phyloP scores from a whole-genome alignment of 2,113 vertebrate genomes.

The Anoura caudifer region DNA sequence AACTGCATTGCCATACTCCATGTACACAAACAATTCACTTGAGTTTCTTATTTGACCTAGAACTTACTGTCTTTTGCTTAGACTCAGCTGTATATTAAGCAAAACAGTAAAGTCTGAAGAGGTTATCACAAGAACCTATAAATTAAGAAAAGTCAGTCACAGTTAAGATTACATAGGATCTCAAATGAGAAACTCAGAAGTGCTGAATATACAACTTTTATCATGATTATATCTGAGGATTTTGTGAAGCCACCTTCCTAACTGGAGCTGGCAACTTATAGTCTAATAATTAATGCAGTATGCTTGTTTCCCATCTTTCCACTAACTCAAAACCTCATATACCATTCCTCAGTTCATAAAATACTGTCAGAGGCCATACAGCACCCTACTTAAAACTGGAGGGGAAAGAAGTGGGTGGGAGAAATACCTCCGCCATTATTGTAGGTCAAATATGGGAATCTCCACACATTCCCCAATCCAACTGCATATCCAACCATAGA shows the following conservation, averaged over 20 bases:
- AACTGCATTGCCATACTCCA: not conserved
- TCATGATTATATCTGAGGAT: conserved; percentile 2
- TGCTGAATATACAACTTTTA: not conserved
- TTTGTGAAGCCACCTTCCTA: conserved; percentile 17
- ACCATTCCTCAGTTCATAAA: conserved; percentile 5
- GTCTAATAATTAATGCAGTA: not conserved
- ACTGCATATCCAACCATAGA: conserved; percentile 97
- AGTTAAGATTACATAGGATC: not conserved
- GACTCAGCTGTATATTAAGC: not conserved
- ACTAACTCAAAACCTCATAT: not conserved
- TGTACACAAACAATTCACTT: not conserved
- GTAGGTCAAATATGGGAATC: conserved; percentile 96
- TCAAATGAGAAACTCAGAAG: not conserved
- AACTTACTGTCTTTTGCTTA: not conserved
- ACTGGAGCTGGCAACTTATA: not conserved
- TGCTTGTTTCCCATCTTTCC: not conserved
- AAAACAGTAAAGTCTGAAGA: not conserved
- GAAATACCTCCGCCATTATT: conserved; percentile 92
- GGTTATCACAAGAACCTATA: not conserved
- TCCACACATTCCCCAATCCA: conserved; percentile 96
- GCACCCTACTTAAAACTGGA: not conserved
- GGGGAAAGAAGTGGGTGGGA: not conserved
- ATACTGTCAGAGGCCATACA: not conserved
- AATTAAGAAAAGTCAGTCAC: not conserved
- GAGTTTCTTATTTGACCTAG: not conserved